Percentiles rank a stretch among this genome's conserved stretches.
Evolutionary conservation across 2,888 invertebrate genomes (phyloP).

Genomic region (Sthenelais limicola): DNA sequence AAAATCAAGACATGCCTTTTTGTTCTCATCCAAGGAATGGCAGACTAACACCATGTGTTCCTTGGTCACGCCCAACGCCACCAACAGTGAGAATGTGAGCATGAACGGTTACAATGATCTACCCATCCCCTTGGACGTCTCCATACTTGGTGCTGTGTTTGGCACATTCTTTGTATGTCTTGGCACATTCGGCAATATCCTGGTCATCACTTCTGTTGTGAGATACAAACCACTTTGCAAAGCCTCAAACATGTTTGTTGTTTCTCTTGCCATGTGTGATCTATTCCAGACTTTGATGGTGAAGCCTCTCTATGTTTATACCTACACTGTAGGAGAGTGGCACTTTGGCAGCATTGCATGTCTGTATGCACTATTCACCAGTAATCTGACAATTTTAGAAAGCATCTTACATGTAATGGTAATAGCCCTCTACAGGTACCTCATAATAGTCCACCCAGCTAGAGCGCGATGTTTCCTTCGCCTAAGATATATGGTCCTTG

Average conservation of each 20-base stretch:
- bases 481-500: conserved; percentile 14
- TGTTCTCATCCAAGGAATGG: too few species aligned
- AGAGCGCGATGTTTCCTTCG: conserved; percentile 40
- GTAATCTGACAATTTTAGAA: conserved; percentile 49
- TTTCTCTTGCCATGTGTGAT: conserved; percentile 49
- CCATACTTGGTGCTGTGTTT: conserved; percentile 42
- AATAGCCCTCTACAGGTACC: conserved; percentile 49
- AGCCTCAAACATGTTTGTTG: conserved; percentile 49
- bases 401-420: conserved; percentile 49
- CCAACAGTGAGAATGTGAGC: too few species aligned
- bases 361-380: conserved; percentile 47
- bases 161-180: conserved; percentile 44
- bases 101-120: not conserved
- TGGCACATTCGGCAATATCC: conserved; percentile 49
- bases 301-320: conserved; percentile 49
- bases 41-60: too few species aligned
- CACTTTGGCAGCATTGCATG: conserved; percentile 43
- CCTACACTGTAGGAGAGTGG: conserved; percentile 47
- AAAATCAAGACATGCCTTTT: too few species aligned
- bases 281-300: conserved; percentile 46
- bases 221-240: conserved; percentile 40
- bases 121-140: conserved; percentile 15
- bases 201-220: conserved; percentile 48
- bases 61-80: too few species aligned
- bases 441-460: conserved; percentile 48